phyloP scores from a whole-genome alignment of 2,888 invertebrate species.

The Perizoma flavofasciatum region DNA sequence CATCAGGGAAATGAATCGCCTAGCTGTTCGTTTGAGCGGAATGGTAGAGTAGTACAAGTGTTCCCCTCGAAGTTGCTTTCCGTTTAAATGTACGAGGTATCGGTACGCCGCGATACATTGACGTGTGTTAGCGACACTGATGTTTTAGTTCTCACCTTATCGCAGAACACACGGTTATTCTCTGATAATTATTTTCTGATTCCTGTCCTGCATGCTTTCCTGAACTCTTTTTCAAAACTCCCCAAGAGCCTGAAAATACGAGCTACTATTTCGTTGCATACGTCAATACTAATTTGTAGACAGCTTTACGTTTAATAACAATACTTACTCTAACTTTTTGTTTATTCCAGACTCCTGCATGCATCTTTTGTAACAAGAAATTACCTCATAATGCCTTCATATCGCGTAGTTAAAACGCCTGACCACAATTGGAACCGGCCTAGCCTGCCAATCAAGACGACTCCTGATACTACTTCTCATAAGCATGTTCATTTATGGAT shows the following conservation, averaged over 20 bases:
- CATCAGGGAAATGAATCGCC: conserved; percentile 80
- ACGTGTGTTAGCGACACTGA: conserved; percentile 51
- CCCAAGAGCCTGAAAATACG: not conserved
- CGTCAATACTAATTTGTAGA: not conserved
- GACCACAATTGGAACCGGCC: too few species aligned
- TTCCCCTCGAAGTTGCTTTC: conserved; percentile 71
- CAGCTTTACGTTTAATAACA: too few species aligned
- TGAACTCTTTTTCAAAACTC: not conserved
- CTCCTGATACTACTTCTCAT: too few species aligned
- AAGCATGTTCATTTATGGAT: too few species aligned
- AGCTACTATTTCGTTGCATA: not conserved
- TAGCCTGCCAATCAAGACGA: too few species aligned
- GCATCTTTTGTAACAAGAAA: not conserved
- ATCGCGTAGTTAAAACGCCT: not conserved
- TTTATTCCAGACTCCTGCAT: conserved; percentile 13
- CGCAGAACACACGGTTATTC: not conserved
- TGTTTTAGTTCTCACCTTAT: conserved; percentile 37
- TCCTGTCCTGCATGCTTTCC: conserved; percentile 16
- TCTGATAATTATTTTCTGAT: conserved; percentile 38
- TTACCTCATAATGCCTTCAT: not conserved
- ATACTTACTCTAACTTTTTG: not conserved
- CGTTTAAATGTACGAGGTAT: conserved; percentile 67
- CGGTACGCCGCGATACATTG: conserved; percentile 56
- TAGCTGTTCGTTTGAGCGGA: conserved; percentile 60
- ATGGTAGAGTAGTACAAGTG: conserved; percentile 65